Conservation (phyloP, 1,140 invertebrate species). For the Brachionus rubens region DNA sequence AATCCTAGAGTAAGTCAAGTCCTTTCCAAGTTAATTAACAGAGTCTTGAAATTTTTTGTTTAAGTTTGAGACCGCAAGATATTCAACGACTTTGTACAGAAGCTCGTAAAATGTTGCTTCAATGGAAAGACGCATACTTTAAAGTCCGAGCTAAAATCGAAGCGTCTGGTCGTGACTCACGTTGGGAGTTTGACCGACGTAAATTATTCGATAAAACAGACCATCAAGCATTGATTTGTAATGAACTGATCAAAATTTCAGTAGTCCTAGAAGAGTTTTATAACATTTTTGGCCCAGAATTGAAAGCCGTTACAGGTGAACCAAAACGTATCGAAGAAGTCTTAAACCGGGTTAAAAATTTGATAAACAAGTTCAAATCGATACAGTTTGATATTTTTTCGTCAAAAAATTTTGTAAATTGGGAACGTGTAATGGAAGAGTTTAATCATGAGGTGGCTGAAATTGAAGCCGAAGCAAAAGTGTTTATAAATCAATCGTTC, state of each 20-base stretch:
- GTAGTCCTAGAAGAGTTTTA: conserved; percentile 77
- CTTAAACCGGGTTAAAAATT: conserved; percentile 68
- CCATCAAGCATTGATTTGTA: conserved; percentile 74
- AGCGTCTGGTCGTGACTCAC: conserved; percentile 71
- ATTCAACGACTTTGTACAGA: conserved; percentile 57
- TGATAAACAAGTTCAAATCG: conserved; percentile 71
- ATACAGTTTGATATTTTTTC: conserved; percentile 78
- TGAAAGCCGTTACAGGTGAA: conserved; percentile 79
- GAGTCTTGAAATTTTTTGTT: conserved; percentile 42
- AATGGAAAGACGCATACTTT: conserved; percentile 72
- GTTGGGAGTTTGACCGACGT: conserved; percentile 84
- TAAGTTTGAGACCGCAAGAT: conserved; percentile 63
- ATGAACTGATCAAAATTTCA: conserved; percentile 71
- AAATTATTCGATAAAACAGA: conserved; percentile 76
- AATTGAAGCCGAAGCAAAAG: conserved; percentile 76
- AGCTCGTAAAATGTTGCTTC: conserved; percentile 67
- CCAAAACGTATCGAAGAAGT: conserved; percentile 78
- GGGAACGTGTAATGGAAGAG: conserved; percentile 73
- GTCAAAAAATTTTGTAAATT: conserved; percentile 72
- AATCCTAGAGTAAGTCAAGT: conserved; percentile 65
- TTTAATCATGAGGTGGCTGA: conserved; percentile 71
- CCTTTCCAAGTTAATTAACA: conserved; percentile 47
- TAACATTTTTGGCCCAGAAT: conserved; percentile 78
- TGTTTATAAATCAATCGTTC: conserved; percentile 81
- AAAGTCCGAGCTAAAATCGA: conserved; percentile 76